Percentiles rank a stretch among this genome's conserved stretches.
Evolutionary conservation across 2,113 vertebrate species (phyloP).

Genomic region (Pygoscelis adeliae): DNA sequence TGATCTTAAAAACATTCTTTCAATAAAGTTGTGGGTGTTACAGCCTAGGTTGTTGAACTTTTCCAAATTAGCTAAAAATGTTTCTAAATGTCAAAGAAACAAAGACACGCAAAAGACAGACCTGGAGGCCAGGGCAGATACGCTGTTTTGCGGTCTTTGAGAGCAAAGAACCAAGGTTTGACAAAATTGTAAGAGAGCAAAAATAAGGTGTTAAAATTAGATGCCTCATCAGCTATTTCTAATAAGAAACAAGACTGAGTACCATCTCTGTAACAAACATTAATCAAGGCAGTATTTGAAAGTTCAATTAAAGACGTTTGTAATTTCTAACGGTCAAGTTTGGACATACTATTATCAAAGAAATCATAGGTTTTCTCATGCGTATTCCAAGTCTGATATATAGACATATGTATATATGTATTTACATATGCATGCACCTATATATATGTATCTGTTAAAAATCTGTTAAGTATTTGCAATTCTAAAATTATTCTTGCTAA

Average conservation of each 20-base stretch:
- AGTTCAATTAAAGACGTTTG: neutral
- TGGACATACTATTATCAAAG: neutral
- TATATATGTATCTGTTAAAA: neutral
- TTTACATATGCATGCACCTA: neutral
- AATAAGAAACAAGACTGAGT: neutral
- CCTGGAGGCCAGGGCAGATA: neutral
- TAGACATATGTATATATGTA: neutral
- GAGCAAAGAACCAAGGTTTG: neutral
- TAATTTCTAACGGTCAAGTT: neutral
- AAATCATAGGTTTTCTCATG: neutral
- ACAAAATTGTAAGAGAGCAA: neutral
- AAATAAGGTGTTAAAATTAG: neutral
- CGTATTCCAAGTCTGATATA: neutral
- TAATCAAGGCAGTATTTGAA: neutral
- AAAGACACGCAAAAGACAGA: neutral
- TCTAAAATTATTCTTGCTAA: neutral
- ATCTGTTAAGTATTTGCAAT: neutral
- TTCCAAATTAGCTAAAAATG: neutral
- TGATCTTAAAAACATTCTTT: neutral
- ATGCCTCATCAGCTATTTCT: neutral
- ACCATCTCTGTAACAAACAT: rapidly evolving
- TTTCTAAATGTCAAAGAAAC: neutral
- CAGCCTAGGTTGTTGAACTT: neutral
- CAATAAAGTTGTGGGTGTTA: no score
- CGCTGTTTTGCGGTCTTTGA: rapidly evolving